Evolutionary conservation across 2,888 invertebrate genomes (phyloP).

Genomic region (Holacanthella duospinosa): DNA sequence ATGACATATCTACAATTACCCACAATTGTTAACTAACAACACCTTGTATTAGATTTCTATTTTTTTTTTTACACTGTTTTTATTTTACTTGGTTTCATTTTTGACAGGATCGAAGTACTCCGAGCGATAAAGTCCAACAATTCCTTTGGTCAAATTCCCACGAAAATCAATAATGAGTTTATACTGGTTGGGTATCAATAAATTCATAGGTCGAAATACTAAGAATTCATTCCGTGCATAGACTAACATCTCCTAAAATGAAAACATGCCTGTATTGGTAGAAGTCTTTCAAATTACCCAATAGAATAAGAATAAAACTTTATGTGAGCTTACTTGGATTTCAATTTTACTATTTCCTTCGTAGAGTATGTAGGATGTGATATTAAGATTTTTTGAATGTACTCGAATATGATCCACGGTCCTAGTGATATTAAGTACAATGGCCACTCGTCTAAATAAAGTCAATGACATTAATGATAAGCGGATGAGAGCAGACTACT

Average conservation of each 20-base stretch:
- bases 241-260: slow-evolving; percentile 39
- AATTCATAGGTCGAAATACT: slow-evolving; percentile 40
- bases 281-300: not conserved
- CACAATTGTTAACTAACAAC: too few relatives aligned
- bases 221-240: slow-evolving; percentile 43
- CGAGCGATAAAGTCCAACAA: slow-evolving; percentile 64
- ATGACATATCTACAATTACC: slow-evolving; percentile 58
- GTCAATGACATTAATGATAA: not conserved
- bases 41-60: not conserved
- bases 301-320: not conserved
- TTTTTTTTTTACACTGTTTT: slow-evolving; percentile 22
- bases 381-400: slow-evolving; percentile 41
- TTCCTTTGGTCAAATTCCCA: slow-evolving; percentile 55
- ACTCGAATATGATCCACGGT: slow-evolving; percentile 41
- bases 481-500: not conserved
- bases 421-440: slow-evolving; percentile 38
- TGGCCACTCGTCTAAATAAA: slow-evolving; percentile 21
- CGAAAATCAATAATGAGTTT: slow-evolving; percentile 51
- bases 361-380: slow-evolving; percentile 38
- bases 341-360: slow-evolving; percentile 17
- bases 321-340: slow-evolving; percentile 1
- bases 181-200: slow-evolving; percentile 44
- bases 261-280: not conserved
- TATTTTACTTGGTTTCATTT: slow-evolving; percentile 38
- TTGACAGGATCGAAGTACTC: slow-evolving; percentile 45